Evolutionary conservation across 2,113 vertebrate genomes (phyloP).

Genomic region (Pseudorhombus dupliciocellatus): DNA sequence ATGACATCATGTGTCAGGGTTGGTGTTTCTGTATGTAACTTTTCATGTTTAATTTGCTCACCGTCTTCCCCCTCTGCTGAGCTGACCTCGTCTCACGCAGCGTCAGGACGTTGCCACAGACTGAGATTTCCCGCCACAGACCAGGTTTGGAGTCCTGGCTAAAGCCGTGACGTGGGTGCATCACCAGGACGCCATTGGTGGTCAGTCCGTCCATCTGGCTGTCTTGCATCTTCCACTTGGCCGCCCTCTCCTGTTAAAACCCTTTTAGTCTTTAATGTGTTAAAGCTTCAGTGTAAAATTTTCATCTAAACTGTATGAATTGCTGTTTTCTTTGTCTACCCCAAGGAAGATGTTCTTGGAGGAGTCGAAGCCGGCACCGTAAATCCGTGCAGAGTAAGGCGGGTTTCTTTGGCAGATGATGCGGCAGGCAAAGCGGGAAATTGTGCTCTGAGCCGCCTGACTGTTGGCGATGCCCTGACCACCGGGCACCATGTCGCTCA

Average conservation of each 20-base stretch:
- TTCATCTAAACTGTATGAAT: background rate
- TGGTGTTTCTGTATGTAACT: no score
- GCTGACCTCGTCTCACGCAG: conserved; percentile 91
- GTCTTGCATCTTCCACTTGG: conserved; percentile 91
- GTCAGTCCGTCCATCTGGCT: conserved; percentile 97
- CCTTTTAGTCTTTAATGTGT: no score
- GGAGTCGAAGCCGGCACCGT: conserved; percentile 94
- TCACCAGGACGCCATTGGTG: conserved; percentile 94
- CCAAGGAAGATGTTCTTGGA: conserved; percentile 97
- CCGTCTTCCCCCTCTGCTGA: conserved; percentile 92
- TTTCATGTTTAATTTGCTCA: conserved; percentile 39
- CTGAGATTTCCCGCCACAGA: conserved; percentile 94
- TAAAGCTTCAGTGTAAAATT: no score
- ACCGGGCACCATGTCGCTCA: conserved; percentile 88
- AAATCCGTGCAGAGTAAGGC: conserved; percentile 91
- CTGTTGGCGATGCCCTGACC: conserved; percentile 85
- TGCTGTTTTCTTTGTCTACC: conserved; percentile 73
- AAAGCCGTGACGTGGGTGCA: conserved; percentile 92
- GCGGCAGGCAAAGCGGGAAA: conserved; percentile 96
- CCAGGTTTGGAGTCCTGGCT: conserved; percentile 89
- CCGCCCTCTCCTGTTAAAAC: conserved; percentile 88
- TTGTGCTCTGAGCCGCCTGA: conserved; percentile 90
- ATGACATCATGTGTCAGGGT: no score
- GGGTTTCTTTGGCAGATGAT: conserved; percentile 93
- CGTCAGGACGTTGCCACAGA: conserved; percentile 93